Base-by-base conservation (phyloP, 2,888 invertebrate species). In the Megamerina dolium region DNA sequence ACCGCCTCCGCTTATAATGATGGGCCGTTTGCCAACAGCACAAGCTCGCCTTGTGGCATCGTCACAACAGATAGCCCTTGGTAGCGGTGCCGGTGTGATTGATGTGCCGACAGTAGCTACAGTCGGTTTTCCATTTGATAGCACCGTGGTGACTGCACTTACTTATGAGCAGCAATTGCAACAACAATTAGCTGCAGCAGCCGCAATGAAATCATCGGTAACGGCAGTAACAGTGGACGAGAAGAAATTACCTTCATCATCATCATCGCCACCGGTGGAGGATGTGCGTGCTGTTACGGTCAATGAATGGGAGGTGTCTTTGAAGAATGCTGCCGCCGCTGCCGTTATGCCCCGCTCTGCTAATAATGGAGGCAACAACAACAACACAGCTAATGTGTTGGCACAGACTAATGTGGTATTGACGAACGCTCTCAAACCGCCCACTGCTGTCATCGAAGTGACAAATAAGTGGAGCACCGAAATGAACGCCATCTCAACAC, bases 391-490 rank as follows among this genome's bases (percentile, higher is more conserved):
- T n/a, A n/a, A n/a, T n/a, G n/a, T n/a, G n/a, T n/a, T n/a, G n/a
- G n/a, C n/a, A n/a, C n/a, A n/a, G n/a, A n/a, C n/a, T n/a, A n/a
- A n/a, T n/a, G n/a, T n/a, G n/a, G 60, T 55, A 3, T 48, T 60
- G 8, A 59, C 57, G 21, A 60, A 53, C 48, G 60, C 57, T 32
- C 51, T 60, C 2, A 60, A 60, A 41, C 55, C 58, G 2, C 49
- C 48, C 18, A n/a, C 45, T 10, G 46, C 45, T 1, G 43, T 45
- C 10, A 26, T 46, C 12, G 48, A 47, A 9, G 41, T 48, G 21
- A 55, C 55, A n/a, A 66, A 60, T 46, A 68, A 68, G 31, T 68
- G 68, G 68, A 67, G 61, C 49, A 61, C 57, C 29, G 68, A 68
- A 41, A 60, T 67, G 61, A 64, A 64, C 43, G 56, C 63, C n/a